Evolutionary conservation across 2,113 vertebrate genomes (phyloP).

Genomic region (Parotia lawesii): DNA sequence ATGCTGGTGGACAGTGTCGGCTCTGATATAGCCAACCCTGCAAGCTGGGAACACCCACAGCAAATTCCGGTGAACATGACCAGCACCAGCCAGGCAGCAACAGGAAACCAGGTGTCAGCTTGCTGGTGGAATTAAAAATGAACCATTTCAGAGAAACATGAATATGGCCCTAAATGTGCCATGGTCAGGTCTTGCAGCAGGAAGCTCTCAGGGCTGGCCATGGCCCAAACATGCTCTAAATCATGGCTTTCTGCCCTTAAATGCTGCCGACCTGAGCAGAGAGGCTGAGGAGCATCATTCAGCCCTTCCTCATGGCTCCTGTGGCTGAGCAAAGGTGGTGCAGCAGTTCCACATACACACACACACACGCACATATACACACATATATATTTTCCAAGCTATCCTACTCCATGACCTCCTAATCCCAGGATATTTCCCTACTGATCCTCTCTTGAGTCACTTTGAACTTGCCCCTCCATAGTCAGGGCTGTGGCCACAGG

Average conservation of each 20-base stretch:
- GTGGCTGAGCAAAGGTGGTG: background rate
- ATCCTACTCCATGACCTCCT: background rate
- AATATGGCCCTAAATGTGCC: rapidly evolving
- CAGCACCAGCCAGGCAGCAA: background rate
- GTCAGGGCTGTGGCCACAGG: background rate
- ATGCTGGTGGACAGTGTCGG: rapidly evolving
- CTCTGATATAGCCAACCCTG: background rate
- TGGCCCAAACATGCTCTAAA: background rate
- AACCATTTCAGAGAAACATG: background rate
- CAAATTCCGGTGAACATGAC: background rate
- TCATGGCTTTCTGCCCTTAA: background rate
- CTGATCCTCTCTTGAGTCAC: too few relatives aligned
- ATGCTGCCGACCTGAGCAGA: background rate
- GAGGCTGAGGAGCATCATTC: background rate
- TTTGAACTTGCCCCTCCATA: background rate
- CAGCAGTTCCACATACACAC: background rate
- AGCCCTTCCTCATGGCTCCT: background rate
- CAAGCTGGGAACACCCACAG: background rate
- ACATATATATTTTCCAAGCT: rapidly evolving
- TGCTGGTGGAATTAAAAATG: background rate
- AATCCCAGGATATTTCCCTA: background rate
- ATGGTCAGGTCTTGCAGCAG: rapidly evolving
- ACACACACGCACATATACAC: rapidly evolving
- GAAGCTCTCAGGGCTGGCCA: background rate
- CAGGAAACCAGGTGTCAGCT: background rate